Evolutionary conservation across 2,113 vertebrate genomes (phyloP).

Genomic region (Triplophysa siluroides): DNA sequence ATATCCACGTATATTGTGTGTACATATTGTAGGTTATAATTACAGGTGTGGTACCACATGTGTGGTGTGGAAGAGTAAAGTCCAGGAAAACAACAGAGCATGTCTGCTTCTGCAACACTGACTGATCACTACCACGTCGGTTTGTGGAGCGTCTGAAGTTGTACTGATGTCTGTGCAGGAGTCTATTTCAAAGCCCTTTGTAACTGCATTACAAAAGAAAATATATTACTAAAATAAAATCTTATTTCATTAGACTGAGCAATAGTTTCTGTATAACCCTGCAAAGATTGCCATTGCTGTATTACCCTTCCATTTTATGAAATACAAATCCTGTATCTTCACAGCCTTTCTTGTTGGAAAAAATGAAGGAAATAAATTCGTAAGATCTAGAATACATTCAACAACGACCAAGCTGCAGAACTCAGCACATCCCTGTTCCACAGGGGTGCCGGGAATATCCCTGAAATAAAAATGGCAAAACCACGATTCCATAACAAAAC

Average conservation of each 20-base stretch:
- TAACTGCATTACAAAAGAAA: conserved; percentile 46
- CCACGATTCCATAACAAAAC: not conserved
- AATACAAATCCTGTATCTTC: conserved; percentile 50
- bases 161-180: conserved; percentile 55
- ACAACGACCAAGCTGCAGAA: conserved; percentile 75
- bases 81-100: conserved; percentile 62
- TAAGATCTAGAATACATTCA: conserved; percentile 74
- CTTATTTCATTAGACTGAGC: conserved; percentile 57
- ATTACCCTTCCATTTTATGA: conserved; percentile 39
- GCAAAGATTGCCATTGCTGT: conserved; percentile 45
- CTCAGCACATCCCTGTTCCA: conserved; percentile 61
- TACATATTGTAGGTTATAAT: conserved; percentile 74
- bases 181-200: conserved; percentile 73
- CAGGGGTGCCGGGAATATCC: conserved; percentile 47
- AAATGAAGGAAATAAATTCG: conserved; percentile 51
- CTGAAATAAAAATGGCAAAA: conserved; percentile 35
- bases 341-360: conserved; percentile 57
- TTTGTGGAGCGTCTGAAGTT: conserved; percentile 58
- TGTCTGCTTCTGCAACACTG: conserved; percentile 57
- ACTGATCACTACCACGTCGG: conserved; percentile 54
- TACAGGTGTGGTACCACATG: conserved; percentile 76
- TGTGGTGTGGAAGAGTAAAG: conserved; percentile 71
- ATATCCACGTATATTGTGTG: conserved; percentile 74
- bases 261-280: conserved; percentile 49
- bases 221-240: conserved; percentile 42